Evolutionary conservation across 2,797 vertebrate genomes (phyloP).

Genomic region (Enoplosus armatus): DNA sequence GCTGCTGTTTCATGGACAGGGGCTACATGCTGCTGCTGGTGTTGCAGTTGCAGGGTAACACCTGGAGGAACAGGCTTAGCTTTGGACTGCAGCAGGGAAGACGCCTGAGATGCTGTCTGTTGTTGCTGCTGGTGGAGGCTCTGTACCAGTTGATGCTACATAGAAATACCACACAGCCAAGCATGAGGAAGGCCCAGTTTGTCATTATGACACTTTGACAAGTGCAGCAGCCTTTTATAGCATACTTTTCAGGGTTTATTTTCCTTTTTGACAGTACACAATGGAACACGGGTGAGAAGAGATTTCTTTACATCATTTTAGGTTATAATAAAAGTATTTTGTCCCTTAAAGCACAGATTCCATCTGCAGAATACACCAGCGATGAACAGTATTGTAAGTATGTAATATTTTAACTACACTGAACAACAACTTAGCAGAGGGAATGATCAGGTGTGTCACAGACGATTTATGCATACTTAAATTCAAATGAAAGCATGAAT

Average conservation of each 20-base stretch:
- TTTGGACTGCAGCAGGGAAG: constrained; percentile 74
- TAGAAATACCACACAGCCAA: constrained; percentile 69
- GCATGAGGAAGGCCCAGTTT: constrained; percentile 40
- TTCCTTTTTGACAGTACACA: constrained; percentile 4
- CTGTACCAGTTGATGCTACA: constrained; percentile 87
- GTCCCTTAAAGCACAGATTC: too few relatives aligned
- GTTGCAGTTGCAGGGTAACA: constrained; percentile 55
- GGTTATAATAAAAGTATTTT: neutral
- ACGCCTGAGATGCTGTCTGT: constrained; percentile 70
- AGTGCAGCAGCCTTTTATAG: neutral
- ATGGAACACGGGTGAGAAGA: neutral
- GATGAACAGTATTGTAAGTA: too few relatives aligned
- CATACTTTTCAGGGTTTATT: neutral
- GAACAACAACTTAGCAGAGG: too few relatives aligned
- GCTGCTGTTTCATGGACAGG: constrained; percentile 61
- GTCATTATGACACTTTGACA: neutral
- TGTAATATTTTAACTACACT: too few relatives aligned
- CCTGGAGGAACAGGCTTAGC: constrained; percentile 71
- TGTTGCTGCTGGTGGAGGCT: constrained; percentile 83
- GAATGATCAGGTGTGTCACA: neutral
- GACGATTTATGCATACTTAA: neutral
- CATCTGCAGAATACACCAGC: too few relatives aligned
- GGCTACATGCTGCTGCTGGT: constrained; percentile 66
- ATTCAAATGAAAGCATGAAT: neutral
- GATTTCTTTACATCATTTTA: neutral